phyloP scores from a whole-genome alignment of 2,888 invertebrate genomes.

The Caenorhabditis sp. region DNA sequence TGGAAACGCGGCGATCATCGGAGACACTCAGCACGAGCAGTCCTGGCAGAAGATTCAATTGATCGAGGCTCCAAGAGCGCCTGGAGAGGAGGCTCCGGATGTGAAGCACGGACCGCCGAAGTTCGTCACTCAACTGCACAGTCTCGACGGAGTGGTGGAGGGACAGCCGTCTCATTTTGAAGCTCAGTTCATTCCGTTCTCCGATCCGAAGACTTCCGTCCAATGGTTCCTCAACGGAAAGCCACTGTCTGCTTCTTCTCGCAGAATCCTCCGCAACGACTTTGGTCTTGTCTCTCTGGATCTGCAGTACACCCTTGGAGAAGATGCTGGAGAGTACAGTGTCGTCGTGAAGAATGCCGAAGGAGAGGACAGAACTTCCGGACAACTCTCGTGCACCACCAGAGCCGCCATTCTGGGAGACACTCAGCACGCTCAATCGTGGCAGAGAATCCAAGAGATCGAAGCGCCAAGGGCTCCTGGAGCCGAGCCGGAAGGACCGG shows the following conservation, averaged over 20 bases:
- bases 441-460: slow-evolving; percentile 90
- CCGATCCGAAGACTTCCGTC: slow-evolving; percentile 68
- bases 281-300: slow-evolving; percentile 95
- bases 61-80: slow-evolving; percentile 83
- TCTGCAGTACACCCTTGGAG: slow-evolving; percentile 88
- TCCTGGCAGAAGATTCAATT: slow-evolving; percentile 91
- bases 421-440: slow-evolving; percentile 92
- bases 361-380: slow-evolving; percentile 87
- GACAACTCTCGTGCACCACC: slow-evolving; percentile 70
- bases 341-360: slow-evolving; percentile 88
- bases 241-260: slow-evolving; percentile 83
- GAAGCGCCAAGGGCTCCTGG: slow-evolving; percentile 83
- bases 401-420: slow-evolving; percentile 83
- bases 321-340: slow-evolving; percentile 79
- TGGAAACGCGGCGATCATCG: slow-evolving; percentile 81
- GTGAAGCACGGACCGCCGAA: slow-evolving; percentile 85
- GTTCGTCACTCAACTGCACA: slow-evolving; percentile 82
- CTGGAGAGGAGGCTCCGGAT: slow-evolving; percentile 79
- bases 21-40: slow-evolving; percentile 93
- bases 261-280: slow-evolving; percentile 84
- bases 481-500: slow-evolving; percentile 86
- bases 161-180: slow-evolving; percentile 93
- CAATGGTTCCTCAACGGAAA: slow-evolving; percentile 87
- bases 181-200: slow-evolving; percentile 84
- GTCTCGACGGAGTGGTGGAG: slow-evolving; percentile 82